These are phyloP conservation scores for Gastrophysa polygoni DNA, from an alignment of 2,888 invertebrate species.

Conservation along the genomic window DNA sequence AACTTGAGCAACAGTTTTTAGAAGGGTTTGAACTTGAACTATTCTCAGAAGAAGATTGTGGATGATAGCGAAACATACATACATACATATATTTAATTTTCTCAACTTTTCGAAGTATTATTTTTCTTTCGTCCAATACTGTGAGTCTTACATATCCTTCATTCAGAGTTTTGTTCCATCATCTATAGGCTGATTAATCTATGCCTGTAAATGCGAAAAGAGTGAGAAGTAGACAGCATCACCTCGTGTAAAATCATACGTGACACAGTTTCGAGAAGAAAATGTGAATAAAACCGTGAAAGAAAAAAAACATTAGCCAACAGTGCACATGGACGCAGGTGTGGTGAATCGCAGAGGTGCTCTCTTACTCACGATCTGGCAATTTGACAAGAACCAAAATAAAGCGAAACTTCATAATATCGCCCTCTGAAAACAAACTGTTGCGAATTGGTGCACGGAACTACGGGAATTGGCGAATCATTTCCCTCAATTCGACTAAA, in stretches of 20 bases:
- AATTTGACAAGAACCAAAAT: constrained; percentile 24
- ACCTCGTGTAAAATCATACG: neutral
- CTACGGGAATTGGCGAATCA: neutral
- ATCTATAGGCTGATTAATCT: no score
- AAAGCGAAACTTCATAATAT: constrained; percentile 23
- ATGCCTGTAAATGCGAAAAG: no score
- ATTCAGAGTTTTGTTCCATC: no score
- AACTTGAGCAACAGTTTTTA: no score
- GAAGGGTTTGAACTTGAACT: no score
- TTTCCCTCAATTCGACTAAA: no score
- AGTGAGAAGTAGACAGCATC: neutral
- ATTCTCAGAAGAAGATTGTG: no score
- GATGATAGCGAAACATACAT: no score
- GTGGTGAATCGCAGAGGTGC: constrained; percentile 23
- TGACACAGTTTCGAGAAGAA: neutral
- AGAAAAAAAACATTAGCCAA: neutral
- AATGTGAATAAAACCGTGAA: constrained; percentile 4
- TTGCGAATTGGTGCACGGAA: constrained; percentile 1
- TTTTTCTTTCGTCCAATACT: no score
- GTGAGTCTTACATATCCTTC: no score
- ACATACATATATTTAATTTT: no score
- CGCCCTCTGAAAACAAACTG: constrained; percentile 9
- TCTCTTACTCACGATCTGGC: constrained; percentile 33
- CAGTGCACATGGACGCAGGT: constrained; percentile 25
- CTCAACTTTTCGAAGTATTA: no score